phyloP scores from a whole-genome alignment of 2,888 invertebrate genomes.

The Exocentrus adspersus region DNA sequence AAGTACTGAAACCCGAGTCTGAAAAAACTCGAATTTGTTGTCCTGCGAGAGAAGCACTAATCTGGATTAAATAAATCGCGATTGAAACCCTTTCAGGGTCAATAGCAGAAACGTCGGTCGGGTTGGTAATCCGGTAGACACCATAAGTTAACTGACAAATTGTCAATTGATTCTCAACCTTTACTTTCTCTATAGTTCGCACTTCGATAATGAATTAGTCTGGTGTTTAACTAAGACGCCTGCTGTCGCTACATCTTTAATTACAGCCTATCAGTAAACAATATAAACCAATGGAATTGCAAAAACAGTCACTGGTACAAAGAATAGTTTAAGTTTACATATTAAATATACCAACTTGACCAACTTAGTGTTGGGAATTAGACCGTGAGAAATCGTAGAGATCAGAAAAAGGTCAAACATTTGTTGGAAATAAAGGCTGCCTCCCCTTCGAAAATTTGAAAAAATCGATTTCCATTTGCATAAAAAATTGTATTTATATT shows the following conservation, averaged over 20 bases:
- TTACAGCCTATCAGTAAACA: neutral
- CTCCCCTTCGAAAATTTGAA: no score
- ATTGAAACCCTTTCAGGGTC: slow-evolving; percentile 39
- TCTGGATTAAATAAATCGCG: slow-evolving; percentile 41
- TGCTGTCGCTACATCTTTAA: slow-evolving; percentile 5
- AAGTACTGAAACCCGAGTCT: slow-evolving; percentile 14
- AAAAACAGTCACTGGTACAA: no score
- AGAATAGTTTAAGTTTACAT: no score
- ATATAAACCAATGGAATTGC: no score
- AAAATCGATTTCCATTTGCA: no score
- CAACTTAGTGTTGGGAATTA: no score
- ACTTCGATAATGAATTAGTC: slow-evolving; percentile 22
- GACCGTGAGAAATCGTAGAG: no score
- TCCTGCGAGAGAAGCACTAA: slow-evolving; percentile 32
- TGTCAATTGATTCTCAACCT: slow-evolving; percentile 47
- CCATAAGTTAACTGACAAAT: slow-evolving; percentile 45
- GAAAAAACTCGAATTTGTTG: slow-evolving; percentile 22
- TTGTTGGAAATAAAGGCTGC: no score
- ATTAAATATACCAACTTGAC: no score
- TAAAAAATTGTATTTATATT: no score
- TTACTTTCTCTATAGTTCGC: slow-evolving; percentile 42
- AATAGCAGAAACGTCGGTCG: slow-evolving; percentile 36
- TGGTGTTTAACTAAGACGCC: neutral
- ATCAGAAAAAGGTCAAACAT: no score
- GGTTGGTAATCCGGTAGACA: slow-evolving; percentile 41